Conservation (phyloP, 2,113 vertebrate species). For the Philantomba maxwellii region DNA sequence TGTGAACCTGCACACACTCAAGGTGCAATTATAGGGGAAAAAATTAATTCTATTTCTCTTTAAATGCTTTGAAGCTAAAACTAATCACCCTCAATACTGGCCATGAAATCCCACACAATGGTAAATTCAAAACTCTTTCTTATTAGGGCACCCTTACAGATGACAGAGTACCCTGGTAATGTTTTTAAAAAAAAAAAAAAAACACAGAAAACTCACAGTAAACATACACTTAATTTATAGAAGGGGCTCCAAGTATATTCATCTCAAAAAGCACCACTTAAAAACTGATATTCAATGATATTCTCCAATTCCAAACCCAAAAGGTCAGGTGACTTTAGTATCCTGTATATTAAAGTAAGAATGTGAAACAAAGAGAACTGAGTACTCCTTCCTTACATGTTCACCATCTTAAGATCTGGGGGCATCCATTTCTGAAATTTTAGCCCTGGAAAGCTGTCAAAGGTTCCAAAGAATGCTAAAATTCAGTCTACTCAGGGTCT, state of each 20-base stretch:
- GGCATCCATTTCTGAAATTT: background rate
- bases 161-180: background rate
- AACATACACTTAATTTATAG: background rate
- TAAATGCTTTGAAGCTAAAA: conserved; percentile 30
- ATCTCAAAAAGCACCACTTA: background rate
- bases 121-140: background rate
- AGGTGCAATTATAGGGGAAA: background rate
- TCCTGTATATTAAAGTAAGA: background rate
- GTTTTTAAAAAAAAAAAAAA: background rate
- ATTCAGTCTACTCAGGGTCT: background rate
- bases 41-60: conserved; percentile 29
- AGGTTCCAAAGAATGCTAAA: background rate
- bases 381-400: background rate
- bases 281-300: background rate
- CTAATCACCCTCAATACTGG: background rate
- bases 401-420: background rate
- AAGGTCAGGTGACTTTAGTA: background rate
- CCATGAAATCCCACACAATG: background rate
- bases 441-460: background rate
- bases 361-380: background rate
- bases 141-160: background rate
- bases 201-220: background rate
- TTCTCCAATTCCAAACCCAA: background rate
- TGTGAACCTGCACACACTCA: conserved; percentile 22
- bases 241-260: background rate